A percentile compares a stretch with the other conserved stretches of the same genome.
phyloP scores from a whole-genome alignment of 2,113 vertebrate species.

The Columba janthina region DNA sequence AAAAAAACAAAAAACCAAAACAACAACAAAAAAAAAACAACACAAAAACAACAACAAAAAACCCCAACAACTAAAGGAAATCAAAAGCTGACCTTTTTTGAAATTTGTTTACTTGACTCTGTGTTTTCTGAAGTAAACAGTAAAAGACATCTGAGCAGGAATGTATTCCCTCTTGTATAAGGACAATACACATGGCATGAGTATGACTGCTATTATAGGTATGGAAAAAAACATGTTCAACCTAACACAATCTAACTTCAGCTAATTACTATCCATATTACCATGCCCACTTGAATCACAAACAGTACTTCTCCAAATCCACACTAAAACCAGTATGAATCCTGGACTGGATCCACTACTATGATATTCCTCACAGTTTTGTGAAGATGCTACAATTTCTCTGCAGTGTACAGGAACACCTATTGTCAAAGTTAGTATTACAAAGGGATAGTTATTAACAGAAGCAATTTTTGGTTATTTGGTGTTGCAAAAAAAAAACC shows the following conservation, averaged over 20 bases:
- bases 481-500: background rate
- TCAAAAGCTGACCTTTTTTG: slow-evolving; percentile 19
- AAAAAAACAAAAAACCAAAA: background rate
- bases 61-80: background rate
- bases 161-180: background rate
- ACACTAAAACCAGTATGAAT: background rate
- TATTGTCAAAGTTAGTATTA: background rate
- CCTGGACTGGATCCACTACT: background rate
- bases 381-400: background rate
- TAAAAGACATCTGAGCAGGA: background rate
- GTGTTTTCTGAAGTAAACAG: slow-evolving; percentile 8
- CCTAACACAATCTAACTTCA: background rate
- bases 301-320: background rate
- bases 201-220: background rate
- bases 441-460: background rate
- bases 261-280: background rate
- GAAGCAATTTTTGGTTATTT: background rate
- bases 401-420: background rate
- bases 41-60: background rate
- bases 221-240: background rate
- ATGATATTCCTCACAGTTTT: background rate
- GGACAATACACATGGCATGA: background rate
- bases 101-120: background rate
- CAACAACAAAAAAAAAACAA: background rate
- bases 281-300: background rate